phyloP scores from a whole-genome alignment of 2,797 vertebrate genomes.

The Premnoplex brunnescens region DNA sequence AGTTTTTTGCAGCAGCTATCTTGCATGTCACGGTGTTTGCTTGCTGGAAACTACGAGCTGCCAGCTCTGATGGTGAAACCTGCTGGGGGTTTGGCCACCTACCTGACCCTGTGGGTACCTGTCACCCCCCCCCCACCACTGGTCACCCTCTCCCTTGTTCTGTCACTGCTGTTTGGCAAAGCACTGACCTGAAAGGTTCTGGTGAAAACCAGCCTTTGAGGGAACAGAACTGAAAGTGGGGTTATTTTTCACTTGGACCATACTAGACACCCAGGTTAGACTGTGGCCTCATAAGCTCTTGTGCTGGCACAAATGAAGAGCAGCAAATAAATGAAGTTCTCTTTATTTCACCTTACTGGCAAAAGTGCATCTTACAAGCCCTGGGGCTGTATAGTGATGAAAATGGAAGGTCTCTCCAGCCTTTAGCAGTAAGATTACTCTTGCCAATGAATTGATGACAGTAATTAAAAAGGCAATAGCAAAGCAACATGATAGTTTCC shows the following conservation, averaged over 20 bases:
- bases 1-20: not conserved
- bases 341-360: constrained; percentile 13
- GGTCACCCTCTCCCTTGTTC: not conserved
- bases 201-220: not conserved
- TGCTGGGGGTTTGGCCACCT: not conserved
- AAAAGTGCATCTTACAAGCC: not conserved
- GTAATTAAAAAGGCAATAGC: constrained; percentile 49
- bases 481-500: not conserved
- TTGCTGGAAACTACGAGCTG: not conserved
- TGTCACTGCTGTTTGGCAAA: not conserved
- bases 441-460: constrained; percentile 21
- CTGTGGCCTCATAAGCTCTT: not conserved
- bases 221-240: not conserved
- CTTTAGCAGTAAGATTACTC: not conserved
- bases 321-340: constrained; percentile 24
- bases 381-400: not conserved
- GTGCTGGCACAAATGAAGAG: not conserved
- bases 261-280: not conserved
- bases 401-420: not conserved
- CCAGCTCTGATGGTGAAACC: not conserved
- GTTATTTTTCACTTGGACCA: constrained; percentile 1
- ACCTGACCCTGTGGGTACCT: not conserved
- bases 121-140: not conserved
- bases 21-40: accelerated
- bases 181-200: not conserved